phyloP scores from a whole-genome alignment of 2,113 vertebrate species.

The Mustelus asterias region DNA sequence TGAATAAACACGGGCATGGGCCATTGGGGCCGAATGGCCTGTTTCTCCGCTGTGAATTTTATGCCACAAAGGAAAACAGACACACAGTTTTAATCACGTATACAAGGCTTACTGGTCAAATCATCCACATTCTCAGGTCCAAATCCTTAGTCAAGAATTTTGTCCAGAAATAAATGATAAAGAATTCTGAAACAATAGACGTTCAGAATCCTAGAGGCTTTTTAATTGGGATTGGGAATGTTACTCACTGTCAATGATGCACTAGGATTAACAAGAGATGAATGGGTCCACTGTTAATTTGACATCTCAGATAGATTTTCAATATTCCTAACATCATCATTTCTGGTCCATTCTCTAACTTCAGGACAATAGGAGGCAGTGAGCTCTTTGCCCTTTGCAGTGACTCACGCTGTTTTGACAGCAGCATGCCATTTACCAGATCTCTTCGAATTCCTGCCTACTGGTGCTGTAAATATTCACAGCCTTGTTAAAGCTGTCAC shows the following conservation, averaged over 20 bases:
- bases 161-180: neutral
- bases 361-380: neutral
- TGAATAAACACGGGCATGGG: neutral
- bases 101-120: neutral
- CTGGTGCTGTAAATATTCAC: constrained; percentile 14
- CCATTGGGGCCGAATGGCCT: neutral
- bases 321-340: neutral
- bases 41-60: neutral
- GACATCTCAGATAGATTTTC: neutral
- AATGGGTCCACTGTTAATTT: neutral
- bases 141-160: neutral
- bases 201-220: neutral
- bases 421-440: neutral
- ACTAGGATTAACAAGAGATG: neutral
- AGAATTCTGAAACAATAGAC: neutral
- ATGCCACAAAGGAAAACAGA: neutral
- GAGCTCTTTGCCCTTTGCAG: neutral
- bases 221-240: neutral
- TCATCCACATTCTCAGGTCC: neutral
- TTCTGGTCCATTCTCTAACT: neutral
- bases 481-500: constrained; percentile 5
- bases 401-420: neutral
- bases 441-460: too few species aligned
- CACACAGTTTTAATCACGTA: neutral
- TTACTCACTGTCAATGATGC: too few species aligned